These are phyloP conservation scores for Drosophila nikananu DNA, from an alignment of 1,140 invertebrate species.

Conservation along the genomic window DNA sequence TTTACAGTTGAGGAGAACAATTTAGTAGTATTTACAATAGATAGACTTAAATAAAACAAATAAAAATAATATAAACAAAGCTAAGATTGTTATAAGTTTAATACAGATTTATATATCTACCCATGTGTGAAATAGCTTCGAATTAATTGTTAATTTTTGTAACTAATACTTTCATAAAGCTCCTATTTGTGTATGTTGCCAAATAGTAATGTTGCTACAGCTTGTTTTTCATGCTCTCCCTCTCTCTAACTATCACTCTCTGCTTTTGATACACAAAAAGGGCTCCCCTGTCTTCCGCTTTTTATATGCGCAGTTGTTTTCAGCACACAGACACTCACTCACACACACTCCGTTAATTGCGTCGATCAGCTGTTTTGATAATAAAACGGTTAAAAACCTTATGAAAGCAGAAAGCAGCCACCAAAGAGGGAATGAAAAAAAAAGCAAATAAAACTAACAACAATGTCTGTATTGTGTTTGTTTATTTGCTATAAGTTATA, in stretches of 20 bases:
- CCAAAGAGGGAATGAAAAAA: slow-evolving; percentile 23
- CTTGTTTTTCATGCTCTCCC: slow-evolving; percentile 10
- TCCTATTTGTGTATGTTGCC: slow-evolving; percentile 6
- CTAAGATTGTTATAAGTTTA: neutral
- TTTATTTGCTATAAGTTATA: slow-evolving; percentile 68
- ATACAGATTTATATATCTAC: neutral
- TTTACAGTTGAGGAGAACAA: neutral
- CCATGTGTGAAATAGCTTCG: slow-evolving; percentile 7
- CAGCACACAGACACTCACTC: slow-evolving; percentile 22
- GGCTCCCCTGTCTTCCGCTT: slow-evolving; percentile 24
- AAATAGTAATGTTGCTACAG: slow-evolving; percentile 50
- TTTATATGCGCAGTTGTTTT: slow-evolving; percentile 75
- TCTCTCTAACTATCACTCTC: slow-evolving; percentile 12
- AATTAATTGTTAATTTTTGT: slow-evolving; percentile 64
- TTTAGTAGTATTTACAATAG: neutral
- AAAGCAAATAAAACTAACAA: slow-evolving; percentile 36
- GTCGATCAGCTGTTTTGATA: slow-evolving; percentile 76
- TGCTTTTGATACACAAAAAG: slow-evolving; percentile 15
- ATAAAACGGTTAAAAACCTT: slow-evolving; percentile 66
- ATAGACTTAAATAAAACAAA: neutral
- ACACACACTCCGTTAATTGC: slow-evolving; percentile 40
- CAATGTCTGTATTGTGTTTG: slow-evolving; percentile 26
- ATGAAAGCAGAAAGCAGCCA: slow-evolving; percentile 38
- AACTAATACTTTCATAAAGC: slow-evolving; percentile 31
- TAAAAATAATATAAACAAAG: neutral